Conservation (phyloP, 37 sponge, comb jelly and placozoan genomes). For the Petrosia ficiformis region DNA sequence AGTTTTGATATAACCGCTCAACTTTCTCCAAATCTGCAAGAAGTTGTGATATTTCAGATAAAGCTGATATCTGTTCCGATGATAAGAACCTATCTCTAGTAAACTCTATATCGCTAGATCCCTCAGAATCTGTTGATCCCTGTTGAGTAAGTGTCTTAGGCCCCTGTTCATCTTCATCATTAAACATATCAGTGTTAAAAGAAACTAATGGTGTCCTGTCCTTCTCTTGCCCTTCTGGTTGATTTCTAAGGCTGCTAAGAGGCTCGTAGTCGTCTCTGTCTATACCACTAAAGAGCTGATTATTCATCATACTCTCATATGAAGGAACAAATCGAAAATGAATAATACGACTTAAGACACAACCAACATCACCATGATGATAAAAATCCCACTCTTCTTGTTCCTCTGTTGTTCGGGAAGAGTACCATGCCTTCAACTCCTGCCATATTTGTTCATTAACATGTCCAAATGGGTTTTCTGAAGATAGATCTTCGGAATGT, state of each 20-base stretch:
- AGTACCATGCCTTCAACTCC: conserved; percentile 43
- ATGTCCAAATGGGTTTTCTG: conserved; percentile 26
- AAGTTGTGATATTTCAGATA: conserved; percentile 20
- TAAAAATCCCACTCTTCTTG: conserved; percentile 19
- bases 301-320: no score
- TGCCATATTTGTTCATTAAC: conserved; percentile 31
- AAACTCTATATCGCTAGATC: background rate
- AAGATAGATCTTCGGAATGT: conserved; percentile 49
- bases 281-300: background rate
- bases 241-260: background rate
- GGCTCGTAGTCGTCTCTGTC: background rate
- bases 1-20: conserved; percentile 30
- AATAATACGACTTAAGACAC: conserved; percentile 13
- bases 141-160: conserved; percentile 7
- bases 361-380: background rate
- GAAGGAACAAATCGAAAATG: conserved; percentile 1
- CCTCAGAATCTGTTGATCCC: conserved; percentile 4
- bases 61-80: conserved; percentile 13
- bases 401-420: conserved; percentile 5
- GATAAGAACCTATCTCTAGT: conserved; percentile 23
- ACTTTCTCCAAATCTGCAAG: conserved; percentile 41
- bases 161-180: conserved; percentile 2
- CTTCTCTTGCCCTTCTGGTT: background rate
- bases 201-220: background rate
- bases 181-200: background rate